phyloP scores from a whole-genome alignment of 2,113 vertebrate species.

The Lagenorhynchus albirostris region DNA sequence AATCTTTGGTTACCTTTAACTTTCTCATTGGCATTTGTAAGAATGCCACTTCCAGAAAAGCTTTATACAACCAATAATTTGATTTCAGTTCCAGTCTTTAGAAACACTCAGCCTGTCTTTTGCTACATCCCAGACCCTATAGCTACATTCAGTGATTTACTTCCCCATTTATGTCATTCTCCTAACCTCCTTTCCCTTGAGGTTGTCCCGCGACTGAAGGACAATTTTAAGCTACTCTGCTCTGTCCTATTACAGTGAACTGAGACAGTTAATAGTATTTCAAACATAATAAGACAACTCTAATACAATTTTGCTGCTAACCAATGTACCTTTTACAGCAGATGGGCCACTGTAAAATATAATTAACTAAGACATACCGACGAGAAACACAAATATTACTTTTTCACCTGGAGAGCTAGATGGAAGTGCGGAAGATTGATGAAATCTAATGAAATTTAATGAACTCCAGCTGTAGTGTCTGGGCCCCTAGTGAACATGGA shows the following conservation, averaged over 20 bases:
- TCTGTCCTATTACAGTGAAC: background rate
- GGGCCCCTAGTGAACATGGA: background rate
- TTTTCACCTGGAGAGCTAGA: background rate
- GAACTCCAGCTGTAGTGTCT: background rate
- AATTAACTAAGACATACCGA: background rate
- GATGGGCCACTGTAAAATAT: background rate
- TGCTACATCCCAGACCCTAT: background rate
- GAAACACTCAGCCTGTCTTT: conserved; percentile 30
- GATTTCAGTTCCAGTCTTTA: conserved; percentile 4
- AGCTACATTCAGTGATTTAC: background rate
- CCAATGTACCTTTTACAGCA: conserved; percentile 30
- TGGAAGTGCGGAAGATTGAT: background rate
- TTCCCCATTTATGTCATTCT: background rate
- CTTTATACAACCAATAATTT: background rate
- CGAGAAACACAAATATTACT: background rate
- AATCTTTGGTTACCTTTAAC: background rate
- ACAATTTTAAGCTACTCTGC: background rate
- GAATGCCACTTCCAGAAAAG: background rate
- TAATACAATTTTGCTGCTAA: conserved; percentile 38
- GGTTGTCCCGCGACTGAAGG: background rate
- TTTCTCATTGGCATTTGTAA: background rate
- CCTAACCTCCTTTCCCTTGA: background rate
- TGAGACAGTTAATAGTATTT: conserved; percentile 29
- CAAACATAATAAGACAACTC: background rate
- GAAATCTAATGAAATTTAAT: background rate